A percentile compares a stretch with the other conserved stretches of the same genome.
Evolutionary conservation across 2,797 vertebrate species (phyloP).

Genomic region (Bufotes viridis): DNA sequence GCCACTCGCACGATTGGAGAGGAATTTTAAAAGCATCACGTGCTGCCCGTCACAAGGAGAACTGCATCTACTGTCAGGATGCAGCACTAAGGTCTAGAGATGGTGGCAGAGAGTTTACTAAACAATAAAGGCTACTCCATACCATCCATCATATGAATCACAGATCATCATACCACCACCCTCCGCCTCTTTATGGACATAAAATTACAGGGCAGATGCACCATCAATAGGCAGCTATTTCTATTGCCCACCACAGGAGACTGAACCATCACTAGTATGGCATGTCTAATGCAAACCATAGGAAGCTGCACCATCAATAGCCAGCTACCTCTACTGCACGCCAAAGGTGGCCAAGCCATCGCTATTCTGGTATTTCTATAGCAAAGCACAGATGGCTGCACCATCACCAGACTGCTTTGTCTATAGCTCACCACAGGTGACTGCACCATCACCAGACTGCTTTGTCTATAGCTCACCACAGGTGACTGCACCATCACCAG

Average conservation of each 20-base stretch:
- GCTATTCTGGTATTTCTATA: background rate
- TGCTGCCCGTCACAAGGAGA: background rate
- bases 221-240: background rate
- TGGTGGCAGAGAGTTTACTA: background rate
- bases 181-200: background rate
- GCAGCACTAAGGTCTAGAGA: background rate
- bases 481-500: background rate
- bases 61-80: background rate
- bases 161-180: background rate
- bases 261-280: background rate
- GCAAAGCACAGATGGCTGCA: background rate
- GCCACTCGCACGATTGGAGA: background rate
- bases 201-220: background rate
- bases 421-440: too few species aligned
- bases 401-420: background rate
- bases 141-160: background rate
- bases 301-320: background rate
- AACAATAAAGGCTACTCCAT: too few species aligned
- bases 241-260: too few species aligned
- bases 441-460: too few species aligned
- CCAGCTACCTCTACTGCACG: background rate
- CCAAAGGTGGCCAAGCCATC: background rate
- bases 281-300: background rate
- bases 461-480: too few species aligned
- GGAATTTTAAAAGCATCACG: background rate